Base-by-base conservation (phyloP, 1,140 invertebrate species). In the Anthonomus grandis region DNA sequence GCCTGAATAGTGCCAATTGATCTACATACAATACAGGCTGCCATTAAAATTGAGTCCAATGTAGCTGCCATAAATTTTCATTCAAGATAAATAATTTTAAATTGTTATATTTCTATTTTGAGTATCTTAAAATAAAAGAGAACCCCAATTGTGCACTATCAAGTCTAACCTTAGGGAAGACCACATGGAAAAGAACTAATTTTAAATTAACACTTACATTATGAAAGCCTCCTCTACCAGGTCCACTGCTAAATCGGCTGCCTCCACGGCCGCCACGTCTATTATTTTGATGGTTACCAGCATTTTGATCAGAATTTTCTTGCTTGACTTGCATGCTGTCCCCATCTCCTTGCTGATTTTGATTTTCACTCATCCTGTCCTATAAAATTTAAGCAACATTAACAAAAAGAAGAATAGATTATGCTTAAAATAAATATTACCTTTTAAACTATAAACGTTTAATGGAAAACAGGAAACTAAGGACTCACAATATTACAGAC, bases 201-300 rank as follows among this genome's bases (percentile, higher is more conserved):
- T 34, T 34, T 34, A 34, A 34, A 34, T 34, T 3, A 34, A 34
- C 13, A 56, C 54, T 39, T 41, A 56, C 54, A 37, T 55, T 50
- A 38, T 44, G 39, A 22, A 21, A 24, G 5, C 47, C 45, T 21
- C 57, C 42, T 27, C 50, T 45, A 13, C 50, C 36, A 12, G 38
- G 38, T 15, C 56, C 57, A 10, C 50, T 51, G 17, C 51, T 49
- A 39, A 55, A 55, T 17, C 52, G 47, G 41, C 48, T 54, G n/a
- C 46, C 46, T 18, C 58, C 59, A 12, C 59, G 45, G 15, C 57
- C 23, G 27, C 53, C 58, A 38, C 58, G 44, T 23, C 59, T 25
- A n/a, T n/a, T n/a, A n/a, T n/a, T n/a, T n/a, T n/a, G n/a, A n/a
- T n/a, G n/a, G n/a, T n/a, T n/a, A n/a, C n/a, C n/a, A n/a, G n/a